Conservation (phyloP, 2,888 invertebrate genomes). For the Mythimna albipuncta region DNA sequence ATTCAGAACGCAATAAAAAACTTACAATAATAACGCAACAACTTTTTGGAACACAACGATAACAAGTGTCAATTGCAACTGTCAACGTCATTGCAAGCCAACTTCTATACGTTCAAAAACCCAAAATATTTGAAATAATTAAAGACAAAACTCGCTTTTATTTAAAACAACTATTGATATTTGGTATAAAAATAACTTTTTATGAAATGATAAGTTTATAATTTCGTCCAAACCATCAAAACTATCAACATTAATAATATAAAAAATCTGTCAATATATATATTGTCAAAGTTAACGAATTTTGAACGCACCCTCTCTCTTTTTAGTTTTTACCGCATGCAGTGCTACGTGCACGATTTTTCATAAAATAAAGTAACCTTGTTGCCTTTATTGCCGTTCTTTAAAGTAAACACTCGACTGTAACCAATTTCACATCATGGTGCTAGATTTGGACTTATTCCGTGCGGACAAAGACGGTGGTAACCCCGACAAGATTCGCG, state of each 20-base stretch:
- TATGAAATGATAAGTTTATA: too few relatives aligned
- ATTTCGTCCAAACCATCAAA: not conserved
- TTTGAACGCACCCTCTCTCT: constrained; percentile 34
- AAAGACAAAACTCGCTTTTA: not conserved
- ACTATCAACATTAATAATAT: rapidly evolving
- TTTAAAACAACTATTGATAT: too few relatives aligned
- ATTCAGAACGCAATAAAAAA: too few relatives aligned
- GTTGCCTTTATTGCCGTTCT: constrained; percentile 43
- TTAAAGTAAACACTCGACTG: constrained; percentile 35
- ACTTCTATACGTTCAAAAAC: constrained; percentile 28
- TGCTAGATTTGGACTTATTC: constrained; percentile 98
- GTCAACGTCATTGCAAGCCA: constrained; percentile 36
- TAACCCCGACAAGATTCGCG: constrained; percentile 96
- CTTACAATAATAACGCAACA: not conserved
- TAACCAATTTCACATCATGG: constrained; percentile 92
- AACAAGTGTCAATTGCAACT: not conserved
- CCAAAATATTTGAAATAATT: not conserved
- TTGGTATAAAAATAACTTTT: not conserved
- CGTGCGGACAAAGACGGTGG: constrained; percentile 99
- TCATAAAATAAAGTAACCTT: constrained; percentile 20
- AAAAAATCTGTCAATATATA: not conserved
- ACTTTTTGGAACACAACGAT: constrained; percentile 10
- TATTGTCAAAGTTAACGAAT: not conserved
- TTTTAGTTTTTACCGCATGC: constrained; percentile 58
- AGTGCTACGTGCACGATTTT: constrained; percentile 55